Evolutionary conservation across 2,888 invertebrate species (phyloP).

Genomic region (Anoplius nigerrimus): DNA sequence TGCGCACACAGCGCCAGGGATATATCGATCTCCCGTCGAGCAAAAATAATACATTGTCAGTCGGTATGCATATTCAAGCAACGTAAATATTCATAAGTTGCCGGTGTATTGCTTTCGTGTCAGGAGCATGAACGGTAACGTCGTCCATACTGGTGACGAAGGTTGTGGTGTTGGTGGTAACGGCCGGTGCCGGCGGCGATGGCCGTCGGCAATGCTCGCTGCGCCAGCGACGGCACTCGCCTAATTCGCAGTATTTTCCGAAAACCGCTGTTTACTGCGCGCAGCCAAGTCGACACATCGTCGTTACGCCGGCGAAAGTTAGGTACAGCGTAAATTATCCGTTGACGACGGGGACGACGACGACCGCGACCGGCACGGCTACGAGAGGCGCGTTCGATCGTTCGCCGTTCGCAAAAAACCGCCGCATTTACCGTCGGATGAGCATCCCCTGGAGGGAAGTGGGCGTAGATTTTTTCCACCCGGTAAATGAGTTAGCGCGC

Average conservation of each 20-base stretch:
- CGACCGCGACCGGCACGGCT: too few species aligned
- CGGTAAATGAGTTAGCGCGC: conserved; percentile 49
- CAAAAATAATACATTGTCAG: conserved; percentile 72
- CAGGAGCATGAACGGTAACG: conserved; percentile 44
- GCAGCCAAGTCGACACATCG: too few species aligned
- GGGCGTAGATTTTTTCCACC: conserved; percentile 10
- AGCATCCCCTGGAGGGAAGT: too few species aligned
- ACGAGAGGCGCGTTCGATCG: too few species aligned
- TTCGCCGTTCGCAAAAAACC: too few species aligned
- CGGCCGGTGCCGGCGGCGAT: conserved; percentile 9
- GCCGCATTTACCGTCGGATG: too few species aligned
- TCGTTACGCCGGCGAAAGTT: too few species aligned
- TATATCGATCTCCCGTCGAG: conserved; percentile 68
- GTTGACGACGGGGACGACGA: too few species aligned
- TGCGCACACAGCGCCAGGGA: conserved; percentile 31
- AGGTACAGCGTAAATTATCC: too few species aligned
- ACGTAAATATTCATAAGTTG: conserved; percentile 73
- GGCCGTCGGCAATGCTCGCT: not conserved
- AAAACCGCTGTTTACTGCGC: not conserved
- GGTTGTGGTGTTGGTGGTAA: conserved; percentile 19
- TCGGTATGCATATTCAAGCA: conserved; percentile 68
- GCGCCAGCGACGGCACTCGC: conserved; percentile 18
- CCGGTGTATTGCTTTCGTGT: conserved; percentile 59
- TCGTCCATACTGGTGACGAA: conserved; percentile 23
- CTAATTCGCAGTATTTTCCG: conserved; percentile 37